Evolutionary conservation across 1,140 invertebrate genomes (phyloP).

Genomic region (Calephelis virginiensis): DNA sequence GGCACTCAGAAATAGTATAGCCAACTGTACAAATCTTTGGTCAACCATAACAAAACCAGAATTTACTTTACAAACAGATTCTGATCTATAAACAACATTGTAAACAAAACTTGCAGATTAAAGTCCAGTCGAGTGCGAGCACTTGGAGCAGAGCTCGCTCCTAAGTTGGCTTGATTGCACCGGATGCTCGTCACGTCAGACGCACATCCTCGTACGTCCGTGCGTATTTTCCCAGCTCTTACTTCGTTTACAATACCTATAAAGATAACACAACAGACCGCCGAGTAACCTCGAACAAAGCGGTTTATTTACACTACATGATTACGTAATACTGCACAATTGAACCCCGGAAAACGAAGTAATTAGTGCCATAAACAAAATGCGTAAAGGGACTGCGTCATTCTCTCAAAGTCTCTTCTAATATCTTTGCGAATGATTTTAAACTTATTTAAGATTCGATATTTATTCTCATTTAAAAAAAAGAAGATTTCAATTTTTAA

Average conservation of each 20-base stretch:
- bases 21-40: no score
- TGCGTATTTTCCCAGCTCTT: constrained; percentile 59
- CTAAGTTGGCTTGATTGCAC: constrained; percentile 50
- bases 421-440: no score
- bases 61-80: no score
- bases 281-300: constrained; percentile 51
- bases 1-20: no score
- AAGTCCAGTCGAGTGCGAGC: constrained; percentile 27
- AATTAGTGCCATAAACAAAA: no score
- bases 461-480: no score
- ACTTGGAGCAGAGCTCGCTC: constrained; percentile 28
- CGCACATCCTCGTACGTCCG: constrained; percentile 60
- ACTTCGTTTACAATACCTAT: constrained; percentile 37
- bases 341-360: constrained; percentile 32
- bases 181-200: constrained; percentile 68
- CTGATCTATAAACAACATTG: neutral
- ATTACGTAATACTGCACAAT: constrained; percentile 61
- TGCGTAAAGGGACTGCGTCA: no score
- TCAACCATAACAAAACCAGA: no score
- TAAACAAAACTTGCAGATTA: constrained; percentile 26
- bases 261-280: constrained; percentile 42
- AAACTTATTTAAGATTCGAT: no score
- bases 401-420: no score
- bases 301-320: constrained; percentile 50
- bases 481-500: no score